A percentile compares a stretch with the other conserved stretches of the same genome.
phyloP scores from a whole-genome alignment of 2,113 vertebrate species.

The Tetrax tetrax region DNA sequence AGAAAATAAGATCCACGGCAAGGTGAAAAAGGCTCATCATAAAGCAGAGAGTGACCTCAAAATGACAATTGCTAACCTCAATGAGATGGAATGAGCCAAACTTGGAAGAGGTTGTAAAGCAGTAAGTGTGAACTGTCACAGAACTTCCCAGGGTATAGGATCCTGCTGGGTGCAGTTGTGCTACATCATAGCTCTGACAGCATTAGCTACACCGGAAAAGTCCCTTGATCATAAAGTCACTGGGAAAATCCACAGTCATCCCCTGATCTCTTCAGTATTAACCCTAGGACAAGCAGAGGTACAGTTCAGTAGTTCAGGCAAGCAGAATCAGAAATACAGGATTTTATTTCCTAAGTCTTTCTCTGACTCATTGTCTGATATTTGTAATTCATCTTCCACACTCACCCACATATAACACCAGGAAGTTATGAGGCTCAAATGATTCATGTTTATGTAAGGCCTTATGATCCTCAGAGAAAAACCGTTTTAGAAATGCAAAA shows the following conservation, averaged over 20 bases:
- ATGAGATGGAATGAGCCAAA: slow-evolving; percentile 72
- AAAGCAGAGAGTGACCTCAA: slow-evolving; percentile 78
- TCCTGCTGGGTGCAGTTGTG: neutral
- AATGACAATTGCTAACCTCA: slow-evolving; percentile 71
- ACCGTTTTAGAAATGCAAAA: slow-evolving; percentile 40
- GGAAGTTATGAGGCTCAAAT: slow-evolving; percentile 45
- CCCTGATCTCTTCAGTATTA: neutral
- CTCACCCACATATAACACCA: slow-evolving; percentile 22
- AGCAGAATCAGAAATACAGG: neutral
- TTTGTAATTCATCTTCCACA: slow-evolving; percentile 50
- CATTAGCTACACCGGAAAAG: neutral
- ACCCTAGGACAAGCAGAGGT: neutral
- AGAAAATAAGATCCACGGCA: slow-evolving; percentile 74
- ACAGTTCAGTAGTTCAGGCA: neutral
- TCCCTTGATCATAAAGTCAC: neutral
- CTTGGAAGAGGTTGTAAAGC: slow-evolving; percentile 75
- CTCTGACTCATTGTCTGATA: slow-evolving; percentile 59
- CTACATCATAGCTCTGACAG: neutral
- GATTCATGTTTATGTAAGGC: slow-evolving; percentile 63
- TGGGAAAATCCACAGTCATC: neutral
- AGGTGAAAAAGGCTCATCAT: slow-evolving; percentile 72
- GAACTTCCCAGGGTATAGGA: neutral
- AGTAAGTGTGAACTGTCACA: slow-evolving; percentile 21
- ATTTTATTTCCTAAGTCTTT: neutral
- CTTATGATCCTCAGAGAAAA: slow-evolving; percentile 47